phyloP scores from a whole-genome alignment of 2,113 vertebrate species.

The Zootoca vivipara region DNA sequence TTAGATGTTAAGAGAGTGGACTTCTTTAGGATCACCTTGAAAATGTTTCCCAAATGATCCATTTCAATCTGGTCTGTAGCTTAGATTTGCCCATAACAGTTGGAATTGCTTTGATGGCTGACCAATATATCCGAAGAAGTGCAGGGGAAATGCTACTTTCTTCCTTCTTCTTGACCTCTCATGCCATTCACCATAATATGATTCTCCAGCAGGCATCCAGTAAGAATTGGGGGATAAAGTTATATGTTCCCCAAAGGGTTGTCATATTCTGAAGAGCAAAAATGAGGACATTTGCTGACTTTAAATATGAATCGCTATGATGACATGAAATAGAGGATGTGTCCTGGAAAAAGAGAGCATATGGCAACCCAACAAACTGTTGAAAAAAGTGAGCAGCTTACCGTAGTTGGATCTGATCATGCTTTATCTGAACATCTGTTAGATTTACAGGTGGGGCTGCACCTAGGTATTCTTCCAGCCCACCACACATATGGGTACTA shows the following conservation, averaged over 20 bases:
- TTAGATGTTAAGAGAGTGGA: neutral
- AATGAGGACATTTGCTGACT: no score
- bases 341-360: no score
- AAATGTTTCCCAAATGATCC: neutral
- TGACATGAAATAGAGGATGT: no score
- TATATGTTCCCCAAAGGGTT: neutral
- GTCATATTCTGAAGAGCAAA: no score
- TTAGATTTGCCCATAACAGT: neutral
- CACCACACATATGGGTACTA: neutral
- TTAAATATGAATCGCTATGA: no score
- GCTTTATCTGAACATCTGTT: neutral
- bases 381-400: neutral
- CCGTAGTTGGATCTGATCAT: neutral
- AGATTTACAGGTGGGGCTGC: neutral
- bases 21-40: neutral
- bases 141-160: neutral
- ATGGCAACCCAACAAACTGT: neutral
- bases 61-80: neutral
- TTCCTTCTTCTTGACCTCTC: neutral
- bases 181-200: neutral
- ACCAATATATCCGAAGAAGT: neutral
- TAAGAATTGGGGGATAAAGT: neutral
- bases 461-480: neutral
- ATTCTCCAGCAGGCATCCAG: neutral
- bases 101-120: no score